Evolutionary conservation across 2,888 invertebrate species (phyloP), one percentile per base, ranked within the genome.

Genomic region (Choreutis nemorana): DNA sequence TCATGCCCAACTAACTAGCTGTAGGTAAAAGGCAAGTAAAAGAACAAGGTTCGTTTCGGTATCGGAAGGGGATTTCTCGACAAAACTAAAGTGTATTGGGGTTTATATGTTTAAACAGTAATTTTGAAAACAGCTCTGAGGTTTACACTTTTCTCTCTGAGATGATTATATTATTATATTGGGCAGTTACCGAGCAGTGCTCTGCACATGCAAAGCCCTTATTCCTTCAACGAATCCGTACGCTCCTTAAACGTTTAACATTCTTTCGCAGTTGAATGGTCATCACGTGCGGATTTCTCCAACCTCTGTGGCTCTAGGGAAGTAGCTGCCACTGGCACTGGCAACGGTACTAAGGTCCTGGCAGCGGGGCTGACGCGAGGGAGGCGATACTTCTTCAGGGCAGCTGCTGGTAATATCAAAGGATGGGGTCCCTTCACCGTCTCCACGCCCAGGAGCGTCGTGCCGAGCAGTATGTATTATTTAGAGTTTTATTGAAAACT

Each of bases 241-340:
- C n/a, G 16, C 10, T 8, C 18, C 20, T 16, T 23, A 9, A 5
- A 23, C 23, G 34, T 30, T 32, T 48, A 50, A n/a, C n/a, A n/a
- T n/a, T n/a, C n/a, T n/a, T n/a, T n/a, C n/a, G n/a, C 66, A 94
- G 96, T 97, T 59, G 94, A 97, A 81, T 97, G 97, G 97, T 94
- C 95, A 40, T 85, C 87, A 5, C 84, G 87, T 28, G 87, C 90
- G 3, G 91, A 92, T 55, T 97, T 97, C 66, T 84, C 86, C 11
- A 85, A 87, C 38, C 75, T 94, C 30, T 88, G 89, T 32, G 96
- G 94, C 0, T 87, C 87, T 46, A 83, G 87, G 12, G 90, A 92
- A 49, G 83, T 96, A 23, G 37, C 60, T 0, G 59, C 63, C 0
- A 44, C 59, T 0, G 62, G 64, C 0, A 42, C 54, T 0, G 41